Conservation (phyloP, 2,113 vertebrate species). For the Chauna torquata region DNA sequence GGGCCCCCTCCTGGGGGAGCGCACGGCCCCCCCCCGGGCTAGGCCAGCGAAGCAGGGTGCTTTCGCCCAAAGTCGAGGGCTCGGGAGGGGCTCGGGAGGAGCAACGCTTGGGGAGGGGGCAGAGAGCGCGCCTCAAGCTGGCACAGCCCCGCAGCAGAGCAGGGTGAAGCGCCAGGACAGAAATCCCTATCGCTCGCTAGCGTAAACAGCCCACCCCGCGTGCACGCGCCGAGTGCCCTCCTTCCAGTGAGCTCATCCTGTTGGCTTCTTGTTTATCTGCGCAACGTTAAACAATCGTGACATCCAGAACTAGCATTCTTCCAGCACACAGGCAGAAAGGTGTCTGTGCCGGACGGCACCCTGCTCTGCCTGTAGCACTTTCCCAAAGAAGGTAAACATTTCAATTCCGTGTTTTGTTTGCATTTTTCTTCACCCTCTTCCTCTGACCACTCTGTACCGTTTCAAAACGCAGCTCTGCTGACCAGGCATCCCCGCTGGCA, state of each 20-base stretch:
- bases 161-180: neutral
- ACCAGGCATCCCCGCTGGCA: neutral
- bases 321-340: neutral
- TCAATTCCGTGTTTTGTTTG: neutral
- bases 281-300: neutral
- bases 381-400: neutral
- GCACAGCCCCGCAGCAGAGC: neutral
- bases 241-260: neutral
- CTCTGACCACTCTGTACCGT: neutral
- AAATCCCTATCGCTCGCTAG: neutral
- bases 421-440: neutral
- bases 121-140: neutral
- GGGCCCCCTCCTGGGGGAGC: neutral
- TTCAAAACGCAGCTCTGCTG: neutral
- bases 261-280: neutral
- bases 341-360: neutral
- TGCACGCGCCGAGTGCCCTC: neutral
- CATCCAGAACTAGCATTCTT: neutral
- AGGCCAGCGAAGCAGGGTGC: neutral
- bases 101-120: neutral
- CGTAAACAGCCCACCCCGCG: neutral
- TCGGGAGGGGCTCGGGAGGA: neutral
- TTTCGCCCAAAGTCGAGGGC: no score
- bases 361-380: neutral
- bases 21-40: neutral